phyloP scores from a whole-genome alignment of 37 sponge, comb jelly and placozoan genomes.

The Aplysina aerophoba region DNA sequence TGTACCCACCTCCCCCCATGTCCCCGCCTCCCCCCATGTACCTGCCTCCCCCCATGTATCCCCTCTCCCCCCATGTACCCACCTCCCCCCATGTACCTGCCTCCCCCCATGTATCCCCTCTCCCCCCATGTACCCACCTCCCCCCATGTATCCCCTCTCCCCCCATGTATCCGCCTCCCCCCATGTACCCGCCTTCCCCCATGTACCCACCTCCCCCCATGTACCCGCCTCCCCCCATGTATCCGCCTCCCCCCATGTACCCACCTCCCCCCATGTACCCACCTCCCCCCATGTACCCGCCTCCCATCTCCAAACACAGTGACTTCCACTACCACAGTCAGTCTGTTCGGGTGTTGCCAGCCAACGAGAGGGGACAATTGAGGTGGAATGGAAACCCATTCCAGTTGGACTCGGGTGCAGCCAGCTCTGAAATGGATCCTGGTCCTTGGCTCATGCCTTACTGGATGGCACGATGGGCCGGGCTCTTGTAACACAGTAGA shows the following conservation, averaged over 20 bases:
- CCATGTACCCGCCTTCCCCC: too few species aligned
- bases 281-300: too few species aligned
- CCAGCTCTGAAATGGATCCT: slow-evolving; percentile 77
- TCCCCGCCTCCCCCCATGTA: too few species aligned
- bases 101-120: too few species aligned
- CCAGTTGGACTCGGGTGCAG: slow-evolving; percentile 57
- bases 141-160: not conserved
- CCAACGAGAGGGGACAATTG: slow-evolving; percentile 76
- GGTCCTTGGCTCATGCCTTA: slow-evolving; percentile 83
- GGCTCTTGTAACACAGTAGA: slow-evolving; percentile 49
- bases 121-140: too few species aligned
- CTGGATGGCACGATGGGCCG: slow-evolving; percentile 78
- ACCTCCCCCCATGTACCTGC: too few species aligned
- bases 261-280: not conserved
- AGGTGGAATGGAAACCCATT: slow-evolving; percentile 82
- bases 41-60: not conserved
- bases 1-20: too few species aligned
- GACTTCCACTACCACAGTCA: slow-evolving; percentile 45
- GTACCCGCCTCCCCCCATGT: too few species aligned
- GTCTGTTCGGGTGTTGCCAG: slow-evolving; percentile 70
- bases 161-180: not conserved
- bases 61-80: too few species aligned
- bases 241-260: too few species aligned
- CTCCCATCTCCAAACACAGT: slow-evolving; percentile 12
- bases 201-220: too few species aligned